These are phyloP conservation scores for Psittacus erithacus DNA, from an alignment of 2,113 vertebrate species.

Conservation along the genomic window DNA sequence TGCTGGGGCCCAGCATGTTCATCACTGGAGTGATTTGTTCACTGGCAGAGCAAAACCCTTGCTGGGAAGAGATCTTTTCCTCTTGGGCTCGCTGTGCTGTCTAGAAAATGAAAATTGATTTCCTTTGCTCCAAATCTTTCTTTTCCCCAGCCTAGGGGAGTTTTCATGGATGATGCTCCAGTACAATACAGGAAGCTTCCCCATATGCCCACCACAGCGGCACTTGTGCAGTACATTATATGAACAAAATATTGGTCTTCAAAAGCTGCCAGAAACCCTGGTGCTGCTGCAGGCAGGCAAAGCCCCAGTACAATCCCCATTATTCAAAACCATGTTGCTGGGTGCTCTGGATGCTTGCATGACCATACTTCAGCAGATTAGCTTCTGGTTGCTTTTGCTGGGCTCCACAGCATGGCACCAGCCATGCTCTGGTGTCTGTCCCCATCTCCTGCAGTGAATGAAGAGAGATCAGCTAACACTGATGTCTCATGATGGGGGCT, in stretches of 20 bases:
- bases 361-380: not conserved
- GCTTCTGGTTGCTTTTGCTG: not conserved
- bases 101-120: not conserved
- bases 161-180: not conserved
- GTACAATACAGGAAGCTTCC: not conserved
- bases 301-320: fast-evolving
- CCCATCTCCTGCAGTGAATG: not conserved
- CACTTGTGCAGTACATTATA: fast-evolving
- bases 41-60: not conserved
- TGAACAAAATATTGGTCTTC: not conserved
- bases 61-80: not conserved
- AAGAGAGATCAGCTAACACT: not conserved
- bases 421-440: fast-evolving
- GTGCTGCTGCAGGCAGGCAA: not conserved
- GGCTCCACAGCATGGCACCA: not conserved
- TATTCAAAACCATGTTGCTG: fast-evolving
- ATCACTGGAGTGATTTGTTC: fast-evolving
- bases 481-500: fast-evolving
- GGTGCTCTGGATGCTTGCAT: not conserved
- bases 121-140: not conserved
- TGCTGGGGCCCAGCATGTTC: not conserved
- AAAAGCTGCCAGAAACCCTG: not conserved
- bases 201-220: fast-evolving
- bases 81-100: not conserved
- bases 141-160: not conserved